These are phyloP conservation scores for Pipistrellus pygmaeus DNA, from an alignment of 2,797 vertebrate genomes.

Conservation along the genomic window DNA sequence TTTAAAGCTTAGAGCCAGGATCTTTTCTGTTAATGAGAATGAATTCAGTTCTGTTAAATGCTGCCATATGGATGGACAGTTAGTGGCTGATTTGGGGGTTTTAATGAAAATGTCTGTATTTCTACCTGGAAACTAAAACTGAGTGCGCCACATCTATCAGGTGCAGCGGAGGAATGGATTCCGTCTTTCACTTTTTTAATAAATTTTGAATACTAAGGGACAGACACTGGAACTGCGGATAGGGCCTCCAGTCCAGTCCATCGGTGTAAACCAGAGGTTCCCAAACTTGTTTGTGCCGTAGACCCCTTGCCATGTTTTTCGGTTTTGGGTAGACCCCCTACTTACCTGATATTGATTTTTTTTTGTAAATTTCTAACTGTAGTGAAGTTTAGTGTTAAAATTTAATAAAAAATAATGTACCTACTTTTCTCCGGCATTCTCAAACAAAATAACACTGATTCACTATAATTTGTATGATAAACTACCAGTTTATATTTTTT, in stretches of 20 bases:
- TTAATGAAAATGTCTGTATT: slow-evolving; percentile 38
- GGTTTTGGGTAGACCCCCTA: no score
- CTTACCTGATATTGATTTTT: no score
- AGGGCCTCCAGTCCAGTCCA: slow-evolving; percentile 62
- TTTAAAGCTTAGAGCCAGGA: background rate
- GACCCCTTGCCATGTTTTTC: no score
- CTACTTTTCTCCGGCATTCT: no score
- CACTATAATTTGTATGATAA: no score
- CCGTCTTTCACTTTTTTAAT: slow-evolving; percentile 53
- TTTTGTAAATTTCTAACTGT: no score
- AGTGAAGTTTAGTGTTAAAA: no score
- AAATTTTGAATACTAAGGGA: slow-evolving; percentile 67
- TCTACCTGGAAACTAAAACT: background rate
- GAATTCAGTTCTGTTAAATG: slow-evolving; percentile 4
- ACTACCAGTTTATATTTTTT: no score
- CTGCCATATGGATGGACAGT: background rate
- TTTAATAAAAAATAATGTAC: no score
- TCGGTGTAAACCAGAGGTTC: slow-evolving; percentile 71
- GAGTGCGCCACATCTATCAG: slow-evolving; percentile 41
- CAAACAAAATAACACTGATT: no score
- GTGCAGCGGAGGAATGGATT: slow-evolving; percentile 23
- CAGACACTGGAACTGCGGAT: slow-evolving; percentile 43
- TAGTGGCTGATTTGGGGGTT: background rate
- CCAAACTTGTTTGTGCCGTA: no score
- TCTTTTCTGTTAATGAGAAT: background rate